Evolutionary conservation across 2,797 vertebrate genomes (phyloP), one percentile per base, ranked within the genome.

Genomic region (Sandelia bainsii): DNA sequence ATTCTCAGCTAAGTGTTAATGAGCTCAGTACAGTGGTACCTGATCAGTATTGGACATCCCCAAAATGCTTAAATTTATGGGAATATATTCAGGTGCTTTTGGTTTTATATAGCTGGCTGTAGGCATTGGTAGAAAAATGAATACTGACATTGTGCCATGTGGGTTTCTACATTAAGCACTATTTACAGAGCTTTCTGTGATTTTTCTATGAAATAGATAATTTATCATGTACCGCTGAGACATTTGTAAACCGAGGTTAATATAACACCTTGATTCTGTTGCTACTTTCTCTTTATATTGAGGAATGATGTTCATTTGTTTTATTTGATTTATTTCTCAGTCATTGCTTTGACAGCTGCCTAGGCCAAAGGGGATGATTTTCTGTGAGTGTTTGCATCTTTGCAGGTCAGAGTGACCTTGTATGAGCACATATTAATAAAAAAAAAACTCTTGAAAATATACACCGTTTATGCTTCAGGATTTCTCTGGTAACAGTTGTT

Each of bases 351-450:
- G 86, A 90, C 89, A 91, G 89, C 86, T 88, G 80, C 91, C 83
- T 86, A 83, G 92, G 91, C 85, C 88, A 89, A 90, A 91, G 79
- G 87, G 88, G 84, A 83, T 80, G 77, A 70, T 90, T 92, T 91
- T 92, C 84, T 91, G 87, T 91, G 86, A 92, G 89, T 88, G 82
- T 94, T 91, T 89, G 83, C 84, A 42, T 91, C 89, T 88, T 89
- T 69, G 86, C 91, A 90, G 92, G 92, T 93, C 89, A 89, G 72
- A 87, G 83, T 40, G 81, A 93, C 93, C 91, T 92, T 94, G 92
- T 93, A 90, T 94, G 89, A 91, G 87, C 88, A 93, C 91, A 93
- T 93, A 92, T 87, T 91, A 92, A 93, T 93, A 92, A 93, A 93
- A 44, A 32, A 40, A 42, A 93, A 90, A 73, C 69, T 60, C 67